Evolutionary conservation across 1,140 invertebrate species (phyloP), one percentile per base, ranked within the genome.

Genomic region (Drosophila bipectinata): DNA sequence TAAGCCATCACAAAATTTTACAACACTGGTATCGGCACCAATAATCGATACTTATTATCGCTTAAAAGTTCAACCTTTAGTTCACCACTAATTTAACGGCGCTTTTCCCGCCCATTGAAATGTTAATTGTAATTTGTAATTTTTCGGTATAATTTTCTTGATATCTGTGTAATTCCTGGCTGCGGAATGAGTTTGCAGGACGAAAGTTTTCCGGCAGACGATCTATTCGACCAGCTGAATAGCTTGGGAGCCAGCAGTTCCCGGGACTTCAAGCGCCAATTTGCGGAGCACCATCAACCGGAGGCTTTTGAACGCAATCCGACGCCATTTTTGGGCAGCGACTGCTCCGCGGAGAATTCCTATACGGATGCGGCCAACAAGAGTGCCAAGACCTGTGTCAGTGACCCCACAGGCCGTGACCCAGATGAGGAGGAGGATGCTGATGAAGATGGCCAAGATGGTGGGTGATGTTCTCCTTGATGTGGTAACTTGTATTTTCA

Each of bases 141-240:
- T 47, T 47, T 1, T 14, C 1, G 5, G 3, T n/a, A 1, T 15
- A 6, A 7, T 44, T 44, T 14, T 15, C 41, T 14, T 18, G 41
- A 9, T 58, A 48, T 37, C 24, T 39, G 14, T 44, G 7, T 7
- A 44, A 15, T 24, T 28, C 37, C 15, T 45, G 41, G 5, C n/a
- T 47, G 6, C 12, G 39, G n/a, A 15, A 74, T 80, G 77, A 85
- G 66, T 49, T 8, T 85, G 26, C 48, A 80, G 32, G 81, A 85
- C 47, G 81, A 85, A 34, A 85, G 81, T 28, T 85, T 85, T 49
- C 81, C 81, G 8, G 15, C 56, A 0, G 81, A 85, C 14, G 81
- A 85, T 12, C 45, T 85, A 5, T 77, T 80, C 12, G 73, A 85
- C n/a, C 41, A 71, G 24, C 15, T 85, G 1, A 81, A 72, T 6